Evolutionary conservation across 2,113 vertebrate genomes (phyloP).

Genomic region (Pluvianellus socialis): DNA sequence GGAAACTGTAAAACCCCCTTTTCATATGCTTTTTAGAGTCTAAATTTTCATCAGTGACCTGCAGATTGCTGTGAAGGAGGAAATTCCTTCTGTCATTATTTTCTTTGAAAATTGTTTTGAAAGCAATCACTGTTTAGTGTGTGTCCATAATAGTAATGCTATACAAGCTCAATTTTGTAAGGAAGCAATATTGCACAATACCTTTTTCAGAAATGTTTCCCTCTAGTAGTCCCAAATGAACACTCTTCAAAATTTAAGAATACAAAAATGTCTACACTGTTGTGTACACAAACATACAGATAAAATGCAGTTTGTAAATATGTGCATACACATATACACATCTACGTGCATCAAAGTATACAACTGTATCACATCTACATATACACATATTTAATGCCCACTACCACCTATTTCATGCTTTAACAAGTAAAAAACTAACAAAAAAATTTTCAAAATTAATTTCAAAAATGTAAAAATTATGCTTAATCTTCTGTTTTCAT

Average conservation of each 20-base stretch:
- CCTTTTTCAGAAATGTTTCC: background rate
- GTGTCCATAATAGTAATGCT: background rate
- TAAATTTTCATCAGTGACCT: background rate
- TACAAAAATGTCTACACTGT: rapidly evolving
- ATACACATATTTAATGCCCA: background rate
- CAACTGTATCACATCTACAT: rapidly evolving
- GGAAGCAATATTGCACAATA: background rate
- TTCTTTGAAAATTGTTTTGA: background rate
- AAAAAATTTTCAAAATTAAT: background rate
- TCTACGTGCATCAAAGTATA: background rate
- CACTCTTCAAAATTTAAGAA: background rate
- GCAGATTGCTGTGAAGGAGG: background rate
- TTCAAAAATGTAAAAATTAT: background rate
- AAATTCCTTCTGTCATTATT: background rate
- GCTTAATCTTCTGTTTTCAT: background rate
- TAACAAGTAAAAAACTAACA: background rate
- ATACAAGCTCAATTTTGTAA: background rate
- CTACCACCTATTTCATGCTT: background rate
- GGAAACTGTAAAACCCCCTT: background rate
- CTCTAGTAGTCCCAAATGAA: background rate
- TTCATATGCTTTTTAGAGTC: background rate
- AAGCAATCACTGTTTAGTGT: background rate
- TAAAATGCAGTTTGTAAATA: background rate
- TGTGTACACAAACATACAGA: rapidly evolving
- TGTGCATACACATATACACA: background rate